A percentile compares a stretch with the other conserved stretches of the same genome.
Evolutionary conservation across 2,113 vertebrate species (phyloP).

Genomic region (Chauna torquata): DNA sequence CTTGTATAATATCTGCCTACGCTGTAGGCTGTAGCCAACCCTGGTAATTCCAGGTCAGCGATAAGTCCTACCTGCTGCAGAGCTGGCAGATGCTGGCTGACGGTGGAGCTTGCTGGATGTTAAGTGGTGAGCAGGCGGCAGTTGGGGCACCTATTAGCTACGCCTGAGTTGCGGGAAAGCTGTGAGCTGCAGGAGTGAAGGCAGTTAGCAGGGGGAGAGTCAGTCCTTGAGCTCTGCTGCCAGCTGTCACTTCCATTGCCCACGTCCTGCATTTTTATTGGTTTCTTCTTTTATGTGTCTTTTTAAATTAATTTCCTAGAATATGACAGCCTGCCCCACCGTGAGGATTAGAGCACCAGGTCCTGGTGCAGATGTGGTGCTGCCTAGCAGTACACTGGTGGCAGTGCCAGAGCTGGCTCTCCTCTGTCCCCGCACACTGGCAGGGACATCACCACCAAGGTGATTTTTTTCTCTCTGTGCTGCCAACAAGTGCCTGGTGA

Average conservation of each 20-base stretch:
- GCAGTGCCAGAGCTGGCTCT: neutral
- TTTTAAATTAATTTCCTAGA: slow-evolving; percentile 32
- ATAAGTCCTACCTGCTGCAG: neutral
- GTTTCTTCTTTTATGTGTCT: neutral
- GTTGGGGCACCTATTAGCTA: neutral
- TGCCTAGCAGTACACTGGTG: neutral
- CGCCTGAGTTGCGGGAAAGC: neutral
- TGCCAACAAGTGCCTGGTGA: neutral
- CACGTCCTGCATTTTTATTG: slow-evolving; percentile 17
- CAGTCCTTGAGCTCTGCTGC: neutral
- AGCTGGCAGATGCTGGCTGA: neutral
- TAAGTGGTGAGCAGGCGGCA: neutral
- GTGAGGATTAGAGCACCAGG: slow-evolving; percentile 13
- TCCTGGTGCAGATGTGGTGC: neutral
- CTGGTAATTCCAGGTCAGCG: neutral
- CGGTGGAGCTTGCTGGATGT: neutral
- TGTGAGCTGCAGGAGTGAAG: neutral
- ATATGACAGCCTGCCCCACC: neutral
- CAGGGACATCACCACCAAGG: neutral
- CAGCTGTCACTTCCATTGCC: neutral
- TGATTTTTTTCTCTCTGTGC: neutral
- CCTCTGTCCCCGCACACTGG: neutral
- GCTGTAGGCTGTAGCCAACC: neutral
- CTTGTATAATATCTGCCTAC: accelerated
- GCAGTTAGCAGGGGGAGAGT: neutral